phyloP scores from a whole-genome alignment of 2,888 invertebrate genomes.

The Campoplex nolae region DNA sequence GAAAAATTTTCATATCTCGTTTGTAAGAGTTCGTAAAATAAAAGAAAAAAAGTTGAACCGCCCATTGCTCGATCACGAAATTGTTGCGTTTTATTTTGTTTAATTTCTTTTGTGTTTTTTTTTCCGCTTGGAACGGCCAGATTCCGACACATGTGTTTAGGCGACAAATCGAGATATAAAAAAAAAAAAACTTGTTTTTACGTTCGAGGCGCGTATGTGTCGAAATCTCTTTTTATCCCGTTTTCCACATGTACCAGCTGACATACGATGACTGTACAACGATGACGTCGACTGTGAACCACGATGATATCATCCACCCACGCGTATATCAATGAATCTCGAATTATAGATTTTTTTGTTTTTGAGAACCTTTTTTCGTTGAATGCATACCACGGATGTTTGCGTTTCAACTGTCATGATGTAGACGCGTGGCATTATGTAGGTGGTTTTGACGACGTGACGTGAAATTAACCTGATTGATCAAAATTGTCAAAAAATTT shows the following conservation, averaged over 20 bases:
- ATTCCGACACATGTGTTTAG: conserved; percentile 8
- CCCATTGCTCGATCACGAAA: neutral
- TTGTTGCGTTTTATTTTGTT: conserved; percentile 1
- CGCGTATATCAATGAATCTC: conserved; percentile 57
- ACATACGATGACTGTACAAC: conserved; percentile 65
- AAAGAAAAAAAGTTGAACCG: neutral
- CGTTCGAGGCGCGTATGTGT: conserved; percentile 25
- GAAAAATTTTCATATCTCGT: neutral
- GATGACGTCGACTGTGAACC: conserved; percentile 62
- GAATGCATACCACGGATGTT: neutral
- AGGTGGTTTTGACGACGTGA: neutral
- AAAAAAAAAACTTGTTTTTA: conserved; percentile 36
- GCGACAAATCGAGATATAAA: conserved; percentile 1
- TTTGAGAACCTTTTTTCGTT: conserved; percentile 2
- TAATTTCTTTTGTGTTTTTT: neutral
- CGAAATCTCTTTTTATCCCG: conserved; percentile 29
- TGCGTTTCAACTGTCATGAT: conserved; percentile 4
- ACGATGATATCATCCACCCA: conserved; percentile 67
- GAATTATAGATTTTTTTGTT: conserved; percentile 37
- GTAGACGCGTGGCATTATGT: conserved; percentile 6
- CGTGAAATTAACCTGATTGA: neutral
- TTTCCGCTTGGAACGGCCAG: neutral
- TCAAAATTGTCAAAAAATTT: neutral
- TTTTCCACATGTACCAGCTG: conserved; percentile 58
- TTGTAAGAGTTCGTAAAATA: neutral